phyloP scores from a whole-genome alignment of 2,888 invertebrate species.

The Carabus problematicus region DNA sequence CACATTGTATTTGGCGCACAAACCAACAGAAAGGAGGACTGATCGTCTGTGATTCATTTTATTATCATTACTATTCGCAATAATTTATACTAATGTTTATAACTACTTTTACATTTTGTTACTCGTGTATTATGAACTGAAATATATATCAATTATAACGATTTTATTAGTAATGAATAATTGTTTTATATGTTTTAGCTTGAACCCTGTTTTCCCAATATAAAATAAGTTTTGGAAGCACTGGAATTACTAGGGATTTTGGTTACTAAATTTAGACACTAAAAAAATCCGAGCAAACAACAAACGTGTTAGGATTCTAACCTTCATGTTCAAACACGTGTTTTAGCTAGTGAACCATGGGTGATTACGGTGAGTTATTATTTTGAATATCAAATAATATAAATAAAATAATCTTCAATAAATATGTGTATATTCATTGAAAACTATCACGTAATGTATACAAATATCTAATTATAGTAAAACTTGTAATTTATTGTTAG shows the following conservation, averaged over 20 bases:
- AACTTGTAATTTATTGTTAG: too few relatives aligned
- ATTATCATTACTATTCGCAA: too few relatives aligned
- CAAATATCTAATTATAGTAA: too few relatives aligned
- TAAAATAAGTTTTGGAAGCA: neutral
- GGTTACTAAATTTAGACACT: neutral
- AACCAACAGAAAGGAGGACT: conserved; percentile 60
- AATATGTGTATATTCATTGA: too few relatives aligned
- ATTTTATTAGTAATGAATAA: neutral
- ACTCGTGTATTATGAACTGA: neutral
- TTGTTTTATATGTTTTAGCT: neutral
- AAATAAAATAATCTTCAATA: too few relatives aligned
- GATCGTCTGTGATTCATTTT: conserved; percentile 39
- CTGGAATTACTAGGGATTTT: conserved; percentile 26
- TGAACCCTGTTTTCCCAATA: neutral
- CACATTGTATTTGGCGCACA: conserved; percentile 94
- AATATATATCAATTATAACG: neutral
- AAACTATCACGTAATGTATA: too few relatives aligned
- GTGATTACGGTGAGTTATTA: conserved; percentile 43
- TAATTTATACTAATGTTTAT: too few relatives aligned
- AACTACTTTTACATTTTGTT: conserved; percentile 2
- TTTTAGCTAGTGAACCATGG: conserved; percentile 36
- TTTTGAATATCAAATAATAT: conserved; percentile 6
- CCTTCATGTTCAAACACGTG: conserved; percentile 38
- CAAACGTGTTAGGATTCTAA: conserved; percentile 29
- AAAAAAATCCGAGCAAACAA: conserved; percentile 19